Conservation (phyloP, 2,888 invertebrate genomes). For the Koerneria pararmatus region DNA sequence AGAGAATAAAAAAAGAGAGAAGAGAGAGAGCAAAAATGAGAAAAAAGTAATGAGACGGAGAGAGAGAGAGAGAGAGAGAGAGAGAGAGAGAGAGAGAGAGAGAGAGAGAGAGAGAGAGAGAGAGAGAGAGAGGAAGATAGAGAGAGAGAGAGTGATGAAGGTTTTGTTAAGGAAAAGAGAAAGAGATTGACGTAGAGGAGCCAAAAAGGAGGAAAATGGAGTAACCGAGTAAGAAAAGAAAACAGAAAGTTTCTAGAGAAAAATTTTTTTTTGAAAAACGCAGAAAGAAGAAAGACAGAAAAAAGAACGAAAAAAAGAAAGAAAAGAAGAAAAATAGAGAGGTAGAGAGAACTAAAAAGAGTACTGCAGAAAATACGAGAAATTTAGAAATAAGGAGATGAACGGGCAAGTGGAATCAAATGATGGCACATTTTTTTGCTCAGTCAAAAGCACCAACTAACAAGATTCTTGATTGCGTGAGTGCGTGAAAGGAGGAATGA, state of each 20-base stretch:
- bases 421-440: too few species aligned
- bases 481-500: too few species aligned
- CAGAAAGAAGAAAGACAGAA: not conserved
- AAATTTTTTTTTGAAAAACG: too few species aligned
- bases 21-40: too few species aligned
- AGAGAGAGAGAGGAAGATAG: not conserved
- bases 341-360: too few species aligned
- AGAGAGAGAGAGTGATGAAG: constrained; percentile 7
- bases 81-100: not conserved
- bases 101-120: constrained; percentile 9
- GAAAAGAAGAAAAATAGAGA: not conserved
- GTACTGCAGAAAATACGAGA: too few species aligned
- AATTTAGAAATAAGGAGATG: too few species aligned
- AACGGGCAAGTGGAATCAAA: too few species aligned
- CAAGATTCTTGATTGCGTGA: too few species aligned
- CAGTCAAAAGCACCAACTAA: too few species aligned
- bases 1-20: too few species aligned
- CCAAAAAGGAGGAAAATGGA: not conserved
- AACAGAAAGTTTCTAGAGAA: not conserved
- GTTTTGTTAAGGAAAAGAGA: not conserved
- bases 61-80: constrained; percentile 7
- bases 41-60: too few species aligned
- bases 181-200: not conserved
- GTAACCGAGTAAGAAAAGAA: not conserved
- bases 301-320: not conserved